phyloP scores from a whole-genome alignment of 2,888 invertebrate genomes.

The Archips crataeganus region DNA sequence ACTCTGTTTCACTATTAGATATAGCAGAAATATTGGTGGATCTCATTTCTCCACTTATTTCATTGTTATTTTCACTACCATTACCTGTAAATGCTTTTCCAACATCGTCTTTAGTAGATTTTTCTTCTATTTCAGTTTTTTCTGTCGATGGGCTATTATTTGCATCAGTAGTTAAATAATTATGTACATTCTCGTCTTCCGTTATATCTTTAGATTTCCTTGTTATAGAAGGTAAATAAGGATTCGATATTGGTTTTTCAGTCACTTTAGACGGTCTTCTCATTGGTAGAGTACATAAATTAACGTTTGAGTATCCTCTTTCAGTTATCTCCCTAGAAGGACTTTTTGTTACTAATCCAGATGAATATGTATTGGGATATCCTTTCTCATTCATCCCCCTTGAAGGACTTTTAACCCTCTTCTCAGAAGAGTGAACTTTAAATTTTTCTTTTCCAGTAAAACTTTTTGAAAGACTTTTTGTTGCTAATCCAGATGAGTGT shows the following conservation, averaged over 20 bases:
- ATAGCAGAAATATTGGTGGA: not conserved
- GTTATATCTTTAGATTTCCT: not conserved
- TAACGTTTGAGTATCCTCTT: not conserved
- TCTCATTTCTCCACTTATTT: slow-evolving; percentile 48
- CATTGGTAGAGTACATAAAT: not conserved
- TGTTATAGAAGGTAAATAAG: not conserved
- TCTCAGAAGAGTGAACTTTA: not conserved
- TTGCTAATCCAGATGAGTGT: not conserved
- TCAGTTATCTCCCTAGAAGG: not conserved
- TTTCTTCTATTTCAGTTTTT: not conserved
- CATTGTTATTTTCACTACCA: slow-evolving; percentile 17
- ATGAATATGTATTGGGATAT: not conserved
- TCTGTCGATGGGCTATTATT: not conserved
- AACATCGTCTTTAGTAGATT: not conserved
- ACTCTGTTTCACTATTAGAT: not conserved
- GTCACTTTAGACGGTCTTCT: not conserved
- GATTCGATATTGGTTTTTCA: not conserved
- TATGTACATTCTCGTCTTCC: not conserved
- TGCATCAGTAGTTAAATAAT: not conserved
- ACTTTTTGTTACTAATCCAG: not conserved
- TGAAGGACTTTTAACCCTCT: not conserved
- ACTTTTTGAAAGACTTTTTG: not conserved
- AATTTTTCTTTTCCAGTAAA: not conserved
- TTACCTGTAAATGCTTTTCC: slow-evolving; percentile 16
- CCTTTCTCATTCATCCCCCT: not conserved